phyloP scores from a whole-genome alignment of 2,113 vertebrate species.

The Pachyramphus minor region DNA sequence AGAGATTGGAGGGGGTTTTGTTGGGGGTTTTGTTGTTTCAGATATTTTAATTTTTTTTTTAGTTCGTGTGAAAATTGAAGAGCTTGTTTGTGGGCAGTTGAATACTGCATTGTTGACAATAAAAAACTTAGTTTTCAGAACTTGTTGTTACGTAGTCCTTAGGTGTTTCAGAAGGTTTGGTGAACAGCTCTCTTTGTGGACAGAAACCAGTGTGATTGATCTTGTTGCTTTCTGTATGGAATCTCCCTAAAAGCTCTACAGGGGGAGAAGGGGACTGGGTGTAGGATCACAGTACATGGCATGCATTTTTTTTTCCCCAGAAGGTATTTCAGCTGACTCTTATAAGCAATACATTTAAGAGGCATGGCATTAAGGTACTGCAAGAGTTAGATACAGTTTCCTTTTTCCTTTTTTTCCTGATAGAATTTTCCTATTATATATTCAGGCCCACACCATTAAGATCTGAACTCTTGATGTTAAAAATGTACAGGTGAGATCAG shows the following conservation, averaged over 20 bases:
- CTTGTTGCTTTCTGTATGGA: accelerated
- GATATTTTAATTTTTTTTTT: background rate
- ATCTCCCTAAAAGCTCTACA: background rate
- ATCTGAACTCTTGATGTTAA: background rate
- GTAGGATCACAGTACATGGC: background rate
- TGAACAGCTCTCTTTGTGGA: background rate
- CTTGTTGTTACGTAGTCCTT: background rate
- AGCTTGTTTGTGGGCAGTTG: background rate
- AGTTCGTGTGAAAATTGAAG: background rate
- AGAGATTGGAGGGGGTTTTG: background rate
- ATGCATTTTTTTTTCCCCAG: background rate
- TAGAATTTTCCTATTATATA: background rate
- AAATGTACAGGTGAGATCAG: background rate
- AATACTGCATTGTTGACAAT: background rate
- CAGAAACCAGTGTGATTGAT: background rate
- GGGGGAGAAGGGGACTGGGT: accelerated
- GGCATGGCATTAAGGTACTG: background rate
- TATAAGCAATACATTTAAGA: background rate
- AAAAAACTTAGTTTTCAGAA: background rate
- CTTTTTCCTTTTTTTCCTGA: background rate
- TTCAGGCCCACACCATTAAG: background rate
- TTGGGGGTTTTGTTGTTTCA: background rate
- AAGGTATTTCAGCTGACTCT: background rate
- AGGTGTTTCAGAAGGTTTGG: background rate
- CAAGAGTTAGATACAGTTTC: background rate